Evolutionary conservation across 2,888 invertebrate genomes (phyloP).

Genomic region (Spilosoma lubricipeda): DNA sequence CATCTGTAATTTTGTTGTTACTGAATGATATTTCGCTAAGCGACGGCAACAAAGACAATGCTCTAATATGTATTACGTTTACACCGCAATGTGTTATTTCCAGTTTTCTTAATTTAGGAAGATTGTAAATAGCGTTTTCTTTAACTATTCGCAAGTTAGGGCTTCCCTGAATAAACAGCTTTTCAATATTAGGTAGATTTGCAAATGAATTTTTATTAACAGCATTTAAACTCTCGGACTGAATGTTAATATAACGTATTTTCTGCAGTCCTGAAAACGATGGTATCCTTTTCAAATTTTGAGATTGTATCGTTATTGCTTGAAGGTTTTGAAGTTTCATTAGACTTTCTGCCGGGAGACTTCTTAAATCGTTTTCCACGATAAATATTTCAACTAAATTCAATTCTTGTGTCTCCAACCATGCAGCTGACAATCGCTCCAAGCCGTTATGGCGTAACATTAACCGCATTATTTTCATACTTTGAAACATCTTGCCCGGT

Average conservation of each 20-base stretch:
- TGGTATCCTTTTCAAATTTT: constrained; percentile 91
- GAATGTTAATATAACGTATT: constrained; percentile 90
- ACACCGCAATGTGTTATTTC: constrained; percentile 93
- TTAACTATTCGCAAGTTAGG: constrained; percentile 89
- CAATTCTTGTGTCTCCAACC: constrained; percentile 92
- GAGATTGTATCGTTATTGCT: constrained; percentile 93
- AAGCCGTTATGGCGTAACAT: constrained; percentile 94
- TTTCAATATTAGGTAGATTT: constrained; percentile 90
- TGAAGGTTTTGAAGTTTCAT: constrained; percentile 91
- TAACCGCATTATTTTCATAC: constrained; percentile 90
- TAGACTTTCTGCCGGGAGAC: constrained; percentile 92
- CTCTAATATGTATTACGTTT: constrained; percentile 92
- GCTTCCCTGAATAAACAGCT: constrained; percentile 91
- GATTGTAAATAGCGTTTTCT: constrained; percentile 89
- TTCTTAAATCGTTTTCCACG: constrained; percentile 93
- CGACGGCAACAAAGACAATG: constrained; percentile 90
- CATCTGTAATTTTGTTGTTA: constrained; percentile 91
- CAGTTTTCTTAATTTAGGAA: constrained; percentile 89
- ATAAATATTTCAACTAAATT: constrained; percentile 93
- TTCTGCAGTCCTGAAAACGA: constrained; percentile 90
- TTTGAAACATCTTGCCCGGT: constrained; percentile 93
- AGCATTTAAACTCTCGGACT: constrained; percentile 89
- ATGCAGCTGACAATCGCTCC: constrained; percentile 92
- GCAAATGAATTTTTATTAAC: constrained; percentile 90
- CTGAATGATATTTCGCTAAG: constrained; percentile 89